A percentile compares a stretch with the other conserved stretches of the same genome.
Conservation (phyloP, 2,888 invertebrate genomes). For the Machimus atricapillus region DNA sequence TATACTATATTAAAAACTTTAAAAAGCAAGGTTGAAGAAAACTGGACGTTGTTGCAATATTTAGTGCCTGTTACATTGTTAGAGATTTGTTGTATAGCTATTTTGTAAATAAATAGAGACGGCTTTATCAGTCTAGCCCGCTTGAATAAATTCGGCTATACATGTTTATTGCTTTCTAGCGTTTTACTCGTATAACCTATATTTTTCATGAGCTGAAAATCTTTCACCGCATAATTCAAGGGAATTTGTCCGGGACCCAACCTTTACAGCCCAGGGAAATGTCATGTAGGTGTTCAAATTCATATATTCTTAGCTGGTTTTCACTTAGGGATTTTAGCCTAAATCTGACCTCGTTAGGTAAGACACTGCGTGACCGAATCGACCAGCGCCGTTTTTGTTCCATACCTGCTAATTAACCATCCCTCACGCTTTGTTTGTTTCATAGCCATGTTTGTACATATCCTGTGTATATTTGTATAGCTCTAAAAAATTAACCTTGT, state of each 20-base stretch:
- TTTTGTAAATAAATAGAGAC: neutral
- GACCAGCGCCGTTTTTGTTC: neutral
- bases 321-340: neutral
- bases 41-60: neutral
- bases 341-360: neutral
- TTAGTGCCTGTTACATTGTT: conserved; percentile 25
- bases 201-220: neutral
- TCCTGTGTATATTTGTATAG: neutral
- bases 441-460: neutral
- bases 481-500: neutral
- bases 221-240: neutral
- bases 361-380: neutral
- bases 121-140: neutral
- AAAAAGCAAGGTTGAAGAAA: neutral
- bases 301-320: neutral
- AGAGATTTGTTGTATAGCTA: conserved; percentile 24
- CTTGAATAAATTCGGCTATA: neutral
- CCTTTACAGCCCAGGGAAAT: neutral
- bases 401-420: neutral
- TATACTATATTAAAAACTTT: neutral
- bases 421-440: neutral
- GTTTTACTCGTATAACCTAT: neutral
- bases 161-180: neutral
- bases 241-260: neutral
- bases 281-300: neutral